Conservation (phyloP, 2,113 vertebrate genomes). For the Hydropotes inermis region DNA sequence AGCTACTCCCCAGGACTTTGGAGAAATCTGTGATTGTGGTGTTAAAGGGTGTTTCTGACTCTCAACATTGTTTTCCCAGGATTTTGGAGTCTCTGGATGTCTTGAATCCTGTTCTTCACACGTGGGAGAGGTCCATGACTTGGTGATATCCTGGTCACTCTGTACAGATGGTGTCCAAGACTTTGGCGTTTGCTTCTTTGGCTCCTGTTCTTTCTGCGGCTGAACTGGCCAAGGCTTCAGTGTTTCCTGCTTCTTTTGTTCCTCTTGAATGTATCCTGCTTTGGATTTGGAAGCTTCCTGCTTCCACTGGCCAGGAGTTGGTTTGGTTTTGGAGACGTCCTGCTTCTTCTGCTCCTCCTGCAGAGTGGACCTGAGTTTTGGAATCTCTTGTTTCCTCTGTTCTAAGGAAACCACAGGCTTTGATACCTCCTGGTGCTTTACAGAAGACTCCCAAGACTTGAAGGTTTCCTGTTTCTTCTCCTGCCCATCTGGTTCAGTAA, state of each 20-base stretch:
- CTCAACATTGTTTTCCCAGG: constrained; percentile 79
- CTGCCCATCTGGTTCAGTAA: constrained; percentile 77
- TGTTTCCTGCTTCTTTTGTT: constrained; percentile 75
- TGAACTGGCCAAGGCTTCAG: constrained; percentile 75
- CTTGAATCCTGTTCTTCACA: constrained; percentile 61
- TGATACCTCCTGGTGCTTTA: constrained; percentile 74
- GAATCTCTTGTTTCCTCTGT: constrained; percentile 81
- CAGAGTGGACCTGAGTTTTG: constrained; percentile 87
- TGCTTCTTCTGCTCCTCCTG: constrained; percentile 82
- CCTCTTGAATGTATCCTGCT: constrained; percentile 77
- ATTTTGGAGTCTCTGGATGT: constrained; percentile 61
- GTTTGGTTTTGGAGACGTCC: constrained; percentile 56
- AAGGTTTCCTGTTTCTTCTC: constrained; percentile 76
- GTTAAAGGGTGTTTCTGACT: constrained; percentile 65
- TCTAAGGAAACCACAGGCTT: constrained; percentile 40
- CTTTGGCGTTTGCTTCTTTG: constrained; percentile 66
- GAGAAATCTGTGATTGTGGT: constrained; percentile 68
- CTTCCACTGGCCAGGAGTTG: constrained; percentile 75
- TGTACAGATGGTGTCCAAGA: constrained; percentile 76
- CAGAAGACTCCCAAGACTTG: constrained; percentile 76
- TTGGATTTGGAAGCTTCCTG: constrained; percentile 83
- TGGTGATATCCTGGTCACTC: constrained; percentile 72
- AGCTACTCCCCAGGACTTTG: constrained; percentile 85
- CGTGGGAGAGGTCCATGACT: constrained; percentile 67
- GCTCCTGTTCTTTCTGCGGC: constrained; percentile 68